Base-by-base conservation (phyloP, 2,888 invertebrate species). In the Oligia latruncula region DNA sequence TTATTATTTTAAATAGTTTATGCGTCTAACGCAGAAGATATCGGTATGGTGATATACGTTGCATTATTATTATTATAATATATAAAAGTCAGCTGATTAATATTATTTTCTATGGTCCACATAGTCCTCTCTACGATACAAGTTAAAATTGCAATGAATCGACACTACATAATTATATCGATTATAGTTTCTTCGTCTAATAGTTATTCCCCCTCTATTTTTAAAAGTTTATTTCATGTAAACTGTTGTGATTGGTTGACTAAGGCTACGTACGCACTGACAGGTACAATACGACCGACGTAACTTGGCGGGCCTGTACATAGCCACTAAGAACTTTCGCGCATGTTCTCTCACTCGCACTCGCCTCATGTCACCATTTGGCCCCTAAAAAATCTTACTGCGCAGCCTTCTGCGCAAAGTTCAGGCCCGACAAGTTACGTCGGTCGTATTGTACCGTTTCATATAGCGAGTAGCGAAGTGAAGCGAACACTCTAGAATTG, bases 21-120 rank as follows among this genome's bases (percentile, higher is more conserved):
- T 15, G 85, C 85, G 85, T 85, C 84, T 80, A 81, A 85, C 85
- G 85, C 85, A 49, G 67, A 62, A 82, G 74, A 85, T 84, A 86
- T 70, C 55, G 35, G 35, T 77, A 75, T 55, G 62, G 80, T 86
- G 82, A 79, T 79, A 79, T 76, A 81, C 62, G 13, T 79, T 58
- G 58, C 35, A 65, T 49, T 66, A 62, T 20, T 71, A 65, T 49
- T 66, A 62, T 20, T 71, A 74, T 75, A 62, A 67, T 83, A 72
- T 73, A 60, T 71, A 60, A 74, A 82, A 78, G 67, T 74, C 76
- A 70, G 67, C 66, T 66, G 74, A 62, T 68, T 65, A 71, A 70
- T 64, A 64, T 72, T 62, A 77, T 67, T 64, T 13, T 72, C 68
- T 82, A 82, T 85, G 85, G 85, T 85, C 85, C 85, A 74, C 87